These are phyloP conservation scores for Callyntrura sp. DNA, from an alignment of 2,888 invertebrate species.

Conservation along the genomic window DNA sequence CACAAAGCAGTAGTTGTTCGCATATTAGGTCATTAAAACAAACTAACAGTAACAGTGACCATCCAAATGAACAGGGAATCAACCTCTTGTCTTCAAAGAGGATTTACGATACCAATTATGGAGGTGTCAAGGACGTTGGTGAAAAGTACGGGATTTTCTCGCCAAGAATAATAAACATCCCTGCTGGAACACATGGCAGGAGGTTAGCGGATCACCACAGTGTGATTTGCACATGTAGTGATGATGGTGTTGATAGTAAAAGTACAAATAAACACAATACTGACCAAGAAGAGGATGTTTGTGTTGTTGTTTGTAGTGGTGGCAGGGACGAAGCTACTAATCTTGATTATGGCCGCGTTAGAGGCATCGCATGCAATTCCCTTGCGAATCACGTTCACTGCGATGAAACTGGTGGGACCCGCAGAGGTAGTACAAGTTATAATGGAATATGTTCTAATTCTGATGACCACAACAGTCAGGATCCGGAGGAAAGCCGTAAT, in stretches of 20 bases:
- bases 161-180: slow-evolving; percentile 68
- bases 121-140: background rate
- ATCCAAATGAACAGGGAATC: background rate
- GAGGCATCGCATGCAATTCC: background rate
- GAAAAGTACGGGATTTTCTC: slow-evolving; percentile 52
- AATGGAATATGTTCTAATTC: slow-evolving; percentile 43
- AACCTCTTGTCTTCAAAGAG: background rate
- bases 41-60: background rate
- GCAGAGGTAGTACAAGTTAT: slow-evolving; percentile 28
- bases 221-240: slow-evolving; percentile 64
- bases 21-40: background rate
- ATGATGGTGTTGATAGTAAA: no score
- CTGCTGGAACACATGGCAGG: slow-evolving; percentile 36
- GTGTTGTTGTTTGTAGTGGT: background rate
- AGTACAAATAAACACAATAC: slow-evolving; percentile 62
- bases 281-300: background rate
- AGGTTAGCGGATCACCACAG: slow-evolving; percentile 40
- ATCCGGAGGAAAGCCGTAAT: slow-evolving; percentile 46
- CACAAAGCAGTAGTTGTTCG: background rate
- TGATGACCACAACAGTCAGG: no score
- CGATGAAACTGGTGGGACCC: no score
- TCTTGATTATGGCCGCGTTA: no score
- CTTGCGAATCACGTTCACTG: background rate
- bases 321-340: no score
- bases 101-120: background rate